Percentiles rank a stretch among this genome's conserved stretches.
Conservation (phyloP, 2,888 invertebrate genomes). For the Phengaris arion region DNA sequence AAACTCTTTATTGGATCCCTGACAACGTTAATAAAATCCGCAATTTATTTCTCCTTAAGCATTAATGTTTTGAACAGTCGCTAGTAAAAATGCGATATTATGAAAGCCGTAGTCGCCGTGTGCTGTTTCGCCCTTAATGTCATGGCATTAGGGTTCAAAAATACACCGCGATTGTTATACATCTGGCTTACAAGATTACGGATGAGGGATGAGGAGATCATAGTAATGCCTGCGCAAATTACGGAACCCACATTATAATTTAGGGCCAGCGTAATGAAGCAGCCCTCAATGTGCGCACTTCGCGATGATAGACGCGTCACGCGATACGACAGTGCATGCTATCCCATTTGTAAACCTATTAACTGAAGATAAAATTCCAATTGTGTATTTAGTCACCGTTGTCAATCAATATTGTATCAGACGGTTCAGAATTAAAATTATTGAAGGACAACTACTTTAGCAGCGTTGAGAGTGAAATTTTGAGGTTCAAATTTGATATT, state of each 20-base stretch:
- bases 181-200: conserved; percentile 23
- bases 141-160: background rate
- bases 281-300: background rate
- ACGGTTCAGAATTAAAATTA: too few species aligned
- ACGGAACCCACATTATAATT: conserved; percentile 22
- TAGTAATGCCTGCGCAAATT: conserved; percentile 19
- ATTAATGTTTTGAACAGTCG: background rate
- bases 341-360: too few species aligned
- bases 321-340: too few species aligned
- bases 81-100: conserved; percentile 2
- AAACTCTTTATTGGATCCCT: background rate
- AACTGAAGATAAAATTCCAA: too few species aligned
- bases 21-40: conserved; percentile 1
- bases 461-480: too few species aligned
- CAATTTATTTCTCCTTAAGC: background rate
- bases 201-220: conserved; percentile 22
- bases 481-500: too few species aligned
- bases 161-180: background rate
- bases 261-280: conserved; percentile 20
- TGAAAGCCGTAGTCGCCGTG: background rate
- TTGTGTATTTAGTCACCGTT: too few species aligned
- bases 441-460: too few species aligned
- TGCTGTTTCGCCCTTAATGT: background rate
- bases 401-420: too few species aligned
- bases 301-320: background rate